Conservation (phyloP, 2,797 vertebrate species). For the Echeneis naucrates region DNA sequence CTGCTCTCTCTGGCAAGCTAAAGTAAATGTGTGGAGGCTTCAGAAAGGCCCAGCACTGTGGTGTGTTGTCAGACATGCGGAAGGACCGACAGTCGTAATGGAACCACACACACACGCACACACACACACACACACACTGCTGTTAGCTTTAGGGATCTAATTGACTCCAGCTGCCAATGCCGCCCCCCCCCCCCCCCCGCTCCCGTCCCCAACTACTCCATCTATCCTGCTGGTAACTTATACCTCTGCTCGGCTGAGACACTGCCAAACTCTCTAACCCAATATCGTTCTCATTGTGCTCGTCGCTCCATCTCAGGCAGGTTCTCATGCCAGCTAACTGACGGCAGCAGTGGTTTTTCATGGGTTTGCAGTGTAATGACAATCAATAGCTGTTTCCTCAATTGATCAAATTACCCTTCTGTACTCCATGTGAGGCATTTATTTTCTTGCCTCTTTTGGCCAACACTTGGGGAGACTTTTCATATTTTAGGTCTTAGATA, state of each 20-base stretch:
- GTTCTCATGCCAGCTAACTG: constrained; percentile 49
- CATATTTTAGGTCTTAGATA: background rate
- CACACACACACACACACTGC: constrained; percentile 45
- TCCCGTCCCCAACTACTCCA: background rate
- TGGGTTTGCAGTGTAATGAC: constrained; percentile 42
- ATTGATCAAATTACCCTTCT: constrained; percentile 35
- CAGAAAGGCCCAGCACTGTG: constrained; percentile 34
- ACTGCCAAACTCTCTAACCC: constrained; percentile 52
- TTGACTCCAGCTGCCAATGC: constrained; percentile 21
- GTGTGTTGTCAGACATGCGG: constrained; percentile 42
- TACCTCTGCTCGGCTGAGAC: constrained; percentile 39
- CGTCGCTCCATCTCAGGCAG: constrained; percentile 26
- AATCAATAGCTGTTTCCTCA: constrained; percentile 57
- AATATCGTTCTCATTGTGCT: constrained; percentile 62
- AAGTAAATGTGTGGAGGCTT: constrained; percentile 47
- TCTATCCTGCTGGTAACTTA: constrained; percentile 20
- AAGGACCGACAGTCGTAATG: constrained; percentile 52
- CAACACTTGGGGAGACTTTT: constrained; percentile 2
- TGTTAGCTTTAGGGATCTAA: constrained; percentile 44
- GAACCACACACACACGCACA: constrained; percentile 47
- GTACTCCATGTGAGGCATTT: constrained; percentile 51
- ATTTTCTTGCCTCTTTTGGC: constrained; percentile 37
- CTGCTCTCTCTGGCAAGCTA: constrained; percentile 26
- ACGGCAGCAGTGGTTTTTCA: constrained; percentile 37
- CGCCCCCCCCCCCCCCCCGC: background rate